Conservation (phyloP, 2,797 vertebrate species). For the Cirrhinus molitorella region DNA sequence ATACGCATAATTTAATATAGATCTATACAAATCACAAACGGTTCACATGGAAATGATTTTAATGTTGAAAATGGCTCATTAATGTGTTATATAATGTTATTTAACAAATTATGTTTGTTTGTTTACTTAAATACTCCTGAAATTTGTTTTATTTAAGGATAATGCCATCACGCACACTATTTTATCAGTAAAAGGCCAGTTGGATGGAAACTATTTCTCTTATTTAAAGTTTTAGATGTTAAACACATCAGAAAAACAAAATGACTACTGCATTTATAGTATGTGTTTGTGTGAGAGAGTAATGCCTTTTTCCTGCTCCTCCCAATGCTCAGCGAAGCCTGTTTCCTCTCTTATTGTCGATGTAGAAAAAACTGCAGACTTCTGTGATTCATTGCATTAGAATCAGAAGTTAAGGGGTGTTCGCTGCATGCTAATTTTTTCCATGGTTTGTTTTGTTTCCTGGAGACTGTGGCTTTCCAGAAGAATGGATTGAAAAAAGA, state of each 20-base stretch:
- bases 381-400: neutral
- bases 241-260: neutral
- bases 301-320: neutral
- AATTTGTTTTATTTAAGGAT: too few species aligned
- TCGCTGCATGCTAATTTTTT: neutral
- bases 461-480: neutral
- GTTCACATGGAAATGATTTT: too few species aligned
- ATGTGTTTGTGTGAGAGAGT: neutral
- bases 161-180: too few species aligned
- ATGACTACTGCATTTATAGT: neutral
- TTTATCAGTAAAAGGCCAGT: neutral
- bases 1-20: too few species aligned
- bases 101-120: too few species aligned
- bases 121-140: too few species aligned
- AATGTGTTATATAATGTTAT: too few species aligned
- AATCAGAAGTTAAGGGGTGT: neutral
- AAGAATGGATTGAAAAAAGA: neutral
- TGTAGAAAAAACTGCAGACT: neutral
- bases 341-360: neutral
- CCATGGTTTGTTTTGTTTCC: constrained; percentile 21
- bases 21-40: too few species aligned
- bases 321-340: neutral
- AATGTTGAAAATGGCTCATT: too few species aligned
- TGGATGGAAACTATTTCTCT: neutral
- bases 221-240: neutral